Percentiles rank a stretch among this genome's conserved stretches.
phyloP scores from a whole-genome alignment of 2,113 vertebrate species.

The Crotalus horridus region DNA sequence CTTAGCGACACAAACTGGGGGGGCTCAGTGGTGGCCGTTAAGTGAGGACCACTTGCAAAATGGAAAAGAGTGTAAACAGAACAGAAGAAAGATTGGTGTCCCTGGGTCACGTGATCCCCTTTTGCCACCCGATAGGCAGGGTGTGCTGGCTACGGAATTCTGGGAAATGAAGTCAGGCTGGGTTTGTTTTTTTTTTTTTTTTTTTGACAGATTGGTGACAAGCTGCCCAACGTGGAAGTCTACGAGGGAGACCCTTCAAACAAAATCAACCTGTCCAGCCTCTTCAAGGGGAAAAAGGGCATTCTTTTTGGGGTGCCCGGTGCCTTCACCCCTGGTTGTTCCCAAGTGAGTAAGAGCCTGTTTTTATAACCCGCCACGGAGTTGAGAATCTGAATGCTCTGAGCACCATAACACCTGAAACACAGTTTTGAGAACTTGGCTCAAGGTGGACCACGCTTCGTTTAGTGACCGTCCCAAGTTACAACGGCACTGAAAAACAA shows the following conservation, averaged over 20 bases:
- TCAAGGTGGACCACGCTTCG: neutral
- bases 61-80: neutral
- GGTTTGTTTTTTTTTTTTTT: no score
- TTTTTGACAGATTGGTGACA: slow-evolving; percentile 74
- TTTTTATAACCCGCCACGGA: neutral
- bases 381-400: neutral
- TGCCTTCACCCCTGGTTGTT: slow-evolving; percentile 88
- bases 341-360: slow-evolving; percentile 70
- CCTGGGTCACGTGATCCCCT: neutral
- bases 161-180: neutral
- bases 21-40: no score
- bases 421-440: no score
- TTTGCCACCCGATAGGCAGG: neutral
- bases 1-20: no score
- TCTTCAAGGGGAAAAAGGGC: slow-evolving; percentile 85
- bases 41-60: no score
- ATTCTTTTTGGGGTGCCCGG: slow-evolving; percentile 87
- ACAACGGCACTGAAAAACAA: neutral
- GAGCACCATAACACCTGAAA: no score
- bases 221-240: slow-evolving; percentile 77
- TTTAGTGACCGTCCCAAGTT: neutral
- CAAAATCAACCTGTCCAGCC: slow-evolving; percentile 75
- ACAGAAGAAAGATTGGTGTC: neutral
- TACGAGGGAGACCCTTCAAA: slow-evolving; percentile 80
- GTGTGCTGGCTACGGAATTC: neutral